Percentiles rank a stretch among this genome's conserved stretches.
Conservation (phyloP, 2,797 vertebrate genomes). For the Crotalus adamanteus region DNA sequence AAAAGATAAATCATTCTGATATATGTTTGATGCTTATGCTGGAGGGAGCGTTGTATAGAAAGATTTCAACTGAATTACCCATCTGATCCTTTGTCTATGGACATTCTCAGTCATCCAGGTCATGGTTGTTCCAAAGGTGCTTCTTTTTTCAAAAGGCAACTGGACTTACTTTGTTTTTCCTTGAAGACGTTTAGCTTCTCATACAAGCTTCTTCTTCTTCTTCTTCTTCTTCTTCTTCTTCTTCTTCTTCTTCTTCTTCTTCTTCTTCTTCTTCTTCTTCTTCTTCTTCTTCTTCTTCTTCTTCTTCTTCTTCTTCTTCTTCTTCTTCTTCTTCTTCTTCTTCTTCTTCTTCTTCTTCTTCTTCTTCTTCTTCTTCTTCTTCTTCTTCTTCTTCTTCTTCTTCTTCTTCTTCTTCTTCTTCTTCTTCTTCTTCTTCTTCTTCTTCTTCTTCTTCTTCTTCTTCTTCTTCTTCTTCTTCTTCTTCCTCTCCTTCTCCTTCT, state of each 20-base stretch:
- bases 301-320: too few relatives aligned
- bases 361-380: background rate
- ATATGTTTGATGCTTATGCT: background rate
- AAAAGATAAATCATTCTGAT: background rate
- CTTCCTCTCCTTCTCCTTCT: too few relatives aligned
- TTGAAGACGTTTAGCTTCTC: background rate
- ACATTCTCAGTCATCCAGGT: background rate
- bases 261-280: too few relatives aligned
- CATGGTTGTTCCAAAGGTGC: background rate
- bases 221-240: background rate
- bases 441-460: too few relatives aligned
- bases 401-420: background rate
- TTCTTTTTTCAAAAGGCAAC: background rate
- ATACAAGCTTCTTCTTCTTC: background rate
- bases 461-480: background rate
- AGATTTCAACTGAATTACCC: background rate
- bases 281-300: too few relatives aligned
- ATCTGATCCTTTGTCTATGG: background rate
- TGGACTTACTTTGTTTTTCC: background rate
- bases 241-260: background rate
- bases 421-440: too few relatives aligned
- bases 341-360: too few relatives aligned
- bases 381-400: too few relatives aligned
- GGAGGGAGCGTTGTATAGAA: background rate
- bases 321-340: too few relatives aligned